Base-by-base conservation (phyloP, 2,888 invertebrate genomes). In the Teleogryllus oceanicus region DNA sequence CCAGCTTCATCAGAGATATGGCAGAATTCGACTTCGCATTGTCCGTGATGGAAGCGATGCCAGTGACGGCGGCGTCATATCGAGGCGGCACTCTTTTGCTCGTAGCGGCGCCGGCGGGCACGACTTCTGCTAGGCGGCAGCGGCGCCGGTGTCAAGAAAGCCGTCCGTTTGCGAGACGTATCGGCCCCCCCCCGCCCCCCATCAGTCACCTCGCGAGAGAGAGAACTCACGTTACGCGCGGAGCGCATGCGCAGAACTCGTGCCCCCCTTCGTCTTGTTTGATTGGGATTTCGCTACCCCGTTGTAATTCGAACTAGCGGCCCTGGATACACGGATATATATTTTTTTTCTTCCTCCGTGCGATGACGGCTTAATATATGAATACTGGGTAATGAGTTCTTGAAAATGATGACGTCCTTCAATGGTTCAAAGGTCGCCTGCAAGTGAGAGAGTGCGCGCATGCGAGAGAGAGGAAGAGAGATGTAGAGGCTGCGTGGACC, bases 341-440 rank as follows among this genome's bases (percentile, higher is more conserved):
- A 62, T 62, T 16, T 62, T 62, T 62, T n/a, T 62, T 24, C 24
- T 5, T 62, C 16, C 10, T 13, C 62, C 62, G 62, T 16, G 13
- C 62, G 62, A 62, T 62, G 62, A 62, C 62, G 62, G 62, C 16
- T 62, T 62, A 62, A 62, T 62, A 62, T 62, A 62, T 62, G 62
- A 62, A 62, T 62, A 62, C 62, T 62, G 62, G 62, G 62, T 62
- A 62, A 62, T 62, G 62, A 62, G 62, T 62, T 62, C 62, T 62
- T 62, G 62, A 62, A 62, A 62, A 62, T 62, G 62, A 62, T 62
- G 62, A 62, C 62, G 62, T 62, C 62, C 62, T 62, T 62, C 62
- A 62, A 16, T 16, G 16, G 62, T 13, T 62, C 62, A 62, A 18
- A 62, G 62, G 62, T 62, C 62, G 62, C 13, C 10, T 62, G 5